A percentile compares a stretch with the other conserved stretches of the same genome.
These are phyloP conservation scores for Craterocephalus amniculus DNA, from an alignment of 2,797 vertebrate genomes.

Conservation along the genomic window DNA sequence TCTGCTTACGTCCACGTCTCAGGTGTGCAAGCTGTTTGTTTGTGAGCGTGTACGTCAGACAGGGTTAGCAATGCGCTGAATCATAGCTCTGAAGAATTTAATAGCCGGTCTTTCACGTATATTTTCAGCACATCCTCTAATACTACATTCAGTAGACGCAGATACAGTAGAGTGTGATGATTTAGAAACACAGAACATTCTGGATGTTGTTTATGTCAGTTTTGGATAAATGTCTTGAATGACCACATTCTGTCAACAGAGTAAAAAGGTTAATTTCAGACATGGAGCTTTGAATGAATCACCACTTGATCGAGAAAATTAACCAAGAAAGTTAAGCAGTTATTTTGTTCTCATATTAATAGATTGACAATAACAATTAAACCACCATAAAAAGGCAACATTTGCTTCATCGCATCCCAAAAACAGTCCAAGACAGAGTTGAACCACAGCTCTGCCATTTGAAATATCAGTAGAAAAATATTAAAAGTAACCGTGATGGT, in stretches of 20 bases:
- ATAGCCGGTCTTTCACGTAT: slow-evolving; percentile 1
- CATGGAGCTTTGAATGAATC: neutral
- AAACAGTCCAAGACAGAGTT: neutral
- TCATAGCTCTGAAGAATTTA: slow-evolving; percentile 24
- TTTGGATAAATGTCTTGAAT: neutral
- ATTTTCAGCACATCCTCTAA: neutral
- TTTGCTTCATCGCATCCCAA: neutral
- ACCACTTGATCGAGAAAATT: neutral
- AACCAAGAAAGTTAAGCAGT: neutral
- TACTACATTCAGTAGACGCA: slow-evolving; percentile 48
- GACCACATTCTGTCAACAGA: slow-evolving; percentile 19
- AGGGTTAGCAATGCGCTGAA: slow-evolving; percentile 39
- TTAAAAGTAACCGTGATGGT: neutral
- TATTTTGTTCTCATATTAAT: neutral
- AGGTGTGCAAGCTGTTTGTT: slow-evolving; percentile 10
- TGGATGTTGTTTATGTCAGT: slow-evolving; percentile 18
- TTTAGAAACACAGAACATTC: slow-evolving; percentile 42
- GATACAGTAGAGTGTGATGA: slow-evolving; percentile 10
- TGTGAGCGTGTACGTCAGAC: slow-evolving; percentile 18
- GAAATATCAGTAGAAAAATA: neutral
- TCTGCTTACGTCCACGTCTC: neutral
- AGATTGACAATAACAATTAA: neutral
- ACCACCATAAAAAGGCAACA: neutral
- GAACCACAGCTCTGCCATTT: neutral
- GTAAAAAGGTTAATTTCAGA: slow-evolving; percentile 11